These are phyloP conservation scores for Julus scandinavius DNA, from an alignment of 2,888 invertebrate genomes.

Conservation along the genomic window DNA sequence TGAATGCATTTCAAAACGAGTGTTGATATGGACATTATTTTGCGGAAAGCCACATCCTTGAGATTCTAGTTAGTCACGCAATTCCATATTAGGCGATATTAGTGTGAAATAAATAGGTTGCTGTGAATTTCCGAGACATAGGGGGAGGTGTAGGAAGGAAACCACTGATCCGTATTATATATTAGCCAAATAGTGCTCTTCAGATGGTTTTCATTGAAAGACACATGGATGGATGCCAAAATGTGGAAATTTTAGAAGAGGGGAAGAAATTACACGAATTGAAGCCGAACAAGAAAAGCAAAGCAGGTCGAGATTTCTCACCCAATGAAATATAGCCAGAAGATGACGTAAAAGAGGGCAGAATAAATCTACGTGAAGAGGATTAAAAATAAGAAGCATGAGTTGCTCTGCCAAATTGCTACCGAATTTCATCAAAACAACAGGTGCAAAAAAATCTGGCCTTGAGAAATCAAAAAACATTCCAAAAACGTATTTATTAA, in stretches of 20 bases:
- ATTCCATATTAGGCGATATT: constrained; percentile 24
- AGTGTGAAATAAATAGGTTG: constrained; percentile 36
- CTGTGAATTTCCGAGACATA: constrained; percentile 28
- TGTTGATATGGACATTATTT: background rate
- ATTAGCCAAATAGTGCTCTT: constrained; percentile 43
- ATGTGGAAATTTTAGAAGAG: background rate
- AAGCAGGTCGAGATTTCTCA: background rate
- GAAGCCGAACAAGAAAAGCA: background rate
- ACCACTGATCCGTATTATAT: constrained; percentile 31
- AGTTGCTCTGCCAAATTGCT: background rate
- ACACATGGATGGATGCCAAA: constrained; percentile 47
- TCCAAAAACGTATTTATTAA: background rate
- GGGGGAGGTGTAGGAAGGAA: constrained; percentile 1
- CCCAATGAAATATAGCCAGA: background rate
- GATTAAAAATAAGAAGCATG: background rate
- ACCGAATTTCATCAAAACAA: constrained; percentile 35
- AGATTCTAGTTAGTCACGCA: background rate
- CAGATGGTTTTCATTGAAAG: constrained; percentile 46
- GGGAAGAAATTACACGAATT: constrained; percentile 1
- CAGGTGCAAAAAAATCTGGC: constrained; percentile 39
- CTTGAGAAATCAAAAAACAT: constrained; percentile 6
- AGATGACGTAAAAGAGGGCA: background rate
- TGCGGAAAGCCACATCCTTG: background rate
- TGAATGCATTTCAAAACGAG: no score
- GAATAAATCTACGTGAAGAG: background rate